These are phyloP conservation scores for Metalampra italica DNA, from an alignment of 2,888 invertebrate genomes.

Conservation along the genomic window DNA sequence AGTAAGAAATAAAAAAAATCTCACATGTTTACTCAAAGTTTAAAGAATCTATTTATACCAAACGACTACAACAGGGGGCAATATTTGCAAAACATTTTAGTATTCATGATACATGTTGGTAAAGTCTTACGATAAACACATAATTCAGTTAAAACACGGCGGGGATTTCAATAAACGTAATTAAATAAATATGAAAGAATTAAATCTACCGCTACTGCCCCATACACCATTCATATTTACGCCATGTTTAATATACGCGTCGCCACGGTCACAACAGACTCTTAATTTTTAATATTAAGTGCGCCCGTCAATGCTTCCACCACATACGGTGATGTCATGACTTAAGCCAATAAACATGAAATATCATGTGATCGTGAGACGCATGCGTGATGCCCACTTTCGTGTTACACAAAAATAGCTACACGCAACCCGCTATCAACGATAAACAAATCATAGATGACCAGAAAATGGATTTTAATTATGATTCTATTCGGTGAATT, in stretches of 20 bases:
- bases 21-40: too few species aligned
- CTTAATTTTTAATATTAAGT: constrained; percentile 57
- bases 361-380: constrained; percentile 61
- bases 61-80: not conserved
- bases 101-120: constrained; percentile 5
- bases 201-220: constrained; percentile 41
- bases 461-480: constrained; percentile 30
- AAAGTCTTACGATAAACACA: constrained; percentile 4
- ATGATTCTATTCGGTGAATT: constrained; percentile 20
- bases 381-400: constrained; percentile 54
- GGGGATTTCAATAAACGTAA: constrained; percentile 31
- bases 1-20: too few species aligned
- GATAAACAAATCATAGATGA: constrained; percentile 40
- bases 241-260: constrained; percentile 22
- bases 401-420: constrained; percentile 53
- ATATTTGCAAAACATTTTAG: not conserved
- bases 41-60: too few species aligned
- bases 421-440: constrained; percentile 47
- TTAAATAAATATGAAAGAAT: constrained; percentile 30
- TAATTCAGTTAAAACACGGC: constrained; percentile 24
- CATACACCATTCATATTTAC: constrained; percentile 31
- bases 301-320: constrained; percentile 58
- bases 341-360: constrained; percentile 71
- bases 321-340: constrained; percentile 72
- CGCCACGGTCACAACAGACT: constrained; percentile 54